Conservation (phyloP, 2,797 vertebrate genomes). For the Lophotriccus pileatus region DNA sequence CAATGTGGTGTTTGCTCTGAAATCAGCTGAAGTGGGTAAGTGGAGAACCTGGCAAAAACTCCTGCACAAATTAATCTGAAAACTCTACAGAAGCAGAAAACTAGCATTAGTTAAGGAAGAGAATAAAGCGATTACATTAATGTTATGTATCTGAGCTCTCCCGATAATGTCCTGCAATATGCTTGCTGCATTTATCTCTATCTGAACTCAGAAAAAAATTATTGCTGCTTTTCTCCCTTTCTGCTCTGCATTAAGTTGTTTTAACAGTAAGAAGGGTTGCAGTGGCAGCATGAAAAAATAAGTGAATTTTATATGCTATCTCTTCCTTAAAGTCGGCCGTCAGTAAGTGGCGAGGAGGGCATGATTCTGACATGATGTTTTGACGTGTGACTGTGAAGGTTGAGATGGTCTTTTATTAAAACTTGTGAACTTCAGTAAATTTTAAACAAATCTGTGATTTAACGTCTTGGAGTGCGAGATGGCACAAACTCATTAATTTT, state of each 20-base stretch:
- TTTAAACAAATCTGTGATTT: conserved; percentile 45
- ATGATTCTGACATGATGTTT: not conserved
- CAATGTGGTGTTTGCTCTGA: not conserved
- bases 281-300: not conserved
- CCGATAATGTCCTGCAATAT: not conserved
- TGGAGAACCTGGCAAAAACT: not conserved
- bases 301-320: not conserved
- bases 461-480: not conserved
- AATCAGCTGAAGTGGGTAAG: not conserved
- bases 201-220: not conserved
- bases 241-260: not conserved
- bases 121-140: not conserved
- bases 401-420: not conserved
- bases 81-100: not conserved
- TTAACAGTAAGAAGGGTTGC: not conserved
- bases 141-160: not conserved
- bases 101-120: not conserved
- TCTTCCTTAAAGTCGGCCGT: not conserved
- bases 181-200: not conserved
- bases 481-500: conserved; percentile 38
- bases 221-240: not conserved
- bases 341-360: not conserved
- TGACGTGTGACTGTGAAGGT: not conserved
- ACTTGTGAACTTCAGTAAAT: not conserved
- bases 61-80: not conserved